Conservation (phyloP, 2,888 invertebrate species). For the Rhagophthalmus giganteus region DNA sequence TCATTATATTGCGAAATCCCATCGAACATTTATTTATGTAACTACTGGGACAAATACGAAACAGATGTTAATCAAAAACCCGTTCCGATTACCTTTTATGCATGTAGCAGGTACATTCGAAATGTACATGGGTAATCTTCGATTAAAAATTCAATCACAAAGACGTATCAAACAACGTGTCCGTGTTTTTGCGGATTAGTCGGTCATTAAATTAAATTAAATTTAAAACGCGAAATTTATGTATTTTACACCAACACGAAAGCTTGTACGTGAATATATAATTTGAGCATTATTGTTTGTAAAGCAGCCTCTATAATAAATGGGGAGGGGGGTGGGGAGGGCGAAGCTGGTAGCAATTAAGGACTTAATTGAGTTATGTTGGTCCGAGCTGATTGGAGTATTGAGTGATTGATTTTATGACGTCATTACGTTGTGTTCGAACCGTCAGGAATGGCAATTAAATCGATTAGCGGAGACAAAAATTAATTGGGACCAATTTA, state of each 20-base stretch:
- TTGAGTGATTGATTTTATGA: slow-evolving; percentile 49
- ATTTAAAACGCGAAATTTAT: slow-evolving; percentile 14
- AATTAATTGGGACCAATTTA: slow-evolving; percentile 16
- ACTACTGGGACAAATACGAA: too few species aligned
- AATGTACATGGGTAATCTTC: too few species aligned
- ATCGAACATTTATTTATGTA: too few species aligned
- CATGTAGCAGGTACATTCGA: neutral
- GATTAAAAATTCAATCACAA: too few species aligned
- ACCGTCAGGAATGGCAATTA: slow-evolving; percentile 23
- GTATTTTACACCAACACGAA: slow-evolving; percentile 19
- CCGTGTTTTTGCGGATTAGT: too few species aligned
- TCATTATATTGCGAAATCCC: too few species aligned
- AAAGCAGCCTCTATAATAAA: slow-evolving; percentile 29
- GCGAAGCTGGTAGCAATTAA: slow-evolving; percentile 47
- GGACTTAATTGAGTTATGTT: slow-evolving; percentile 44
- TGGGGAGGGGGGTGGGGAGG: slow-evolving; percentile 35
- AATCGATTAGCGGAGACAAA: slow-evolving; percentile 20
- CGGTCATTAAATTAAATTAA: too few species aligned
- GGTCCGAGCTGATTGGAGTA: slow-evolving; percentile 43
- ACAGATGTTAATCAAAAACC: neutral
- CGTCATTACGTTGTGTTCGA: slow-evolving; percentile 36
- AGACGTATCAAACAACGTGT: too few species aligned
- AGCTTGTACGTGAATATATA: slow-evolving; percentile 25
- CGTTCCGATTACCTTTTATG: too few species aligned
- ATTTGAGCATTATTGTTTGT: slow-evolving; percentile 29